Base-by-base conservation (phyloP, 2,797 vertebrate genomes). In the Acomys russatus region DNA sequence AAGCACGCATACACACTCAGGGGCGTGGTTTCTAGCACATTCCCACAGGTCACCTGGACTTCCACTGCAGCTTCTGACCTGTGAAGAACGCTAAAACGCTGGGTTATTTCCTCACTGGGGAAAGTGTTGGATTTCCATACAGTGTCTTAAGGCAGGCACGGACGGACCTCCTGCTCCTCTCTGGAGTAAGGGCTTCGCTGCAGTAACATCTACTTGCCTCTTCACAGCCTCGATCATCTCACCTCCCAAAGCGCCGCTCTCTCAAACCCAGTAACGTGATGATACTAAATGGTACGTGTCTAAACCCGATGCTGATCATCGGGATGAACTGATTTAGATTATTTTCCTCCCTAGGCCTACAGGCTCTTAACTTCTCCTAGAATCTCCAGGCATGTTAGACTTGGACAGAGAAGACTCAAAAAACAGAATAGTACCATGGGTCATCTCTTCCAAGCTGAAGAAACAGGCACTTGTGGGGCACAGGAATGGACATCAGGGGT, bases 191-290 rank as follows among this genome's bases (percentile, higher is more conserved):
- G 22, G 2, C 33, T 20, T 63, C 85, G 76, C 11, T 10, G 20
- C n/a, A 49, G 38, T 59, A 59, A 77, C 33, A 35, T 4, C 30
- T 20, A 20, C 8, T 35, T 38, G 54, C 4, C 33, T 15, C 28
- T 1, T 6, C 1, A 2, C 0, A 28, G 6, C 49, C 11, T 35
- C 2, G 6, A 33, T 74, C 38, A 64, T 12, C 54, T 63, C 12
- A 86, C 35, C 83, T 82, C 74, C 74, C 82, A n/a, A 79, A 61
- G 1, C 0, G 15, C 17, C 56, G 59, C 17, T 54, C 25, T 78
- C 33, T 18, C n/a, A 28, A 86, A 64, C 22, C 64, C 73, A 94
- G 89, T 23, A 82, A 94, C 63, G 12, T 12, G 15, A 78, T 87
- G 49, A 44, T 54, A 64, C 59, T 68, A 89, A 84, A 70, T 8